Conservation (phyloP, 1,140 invertebrate genomes). For the Caenorhabditis elegans region WBcel235 BX284603.4:10254501-10255000, state of each 20-base stretch:
- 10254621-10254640: no score
- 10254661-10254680: conserved; percentile 12
- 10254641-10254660: not conserved
- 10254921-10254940: not conserved
- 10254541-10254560: conserved; percentile 55
- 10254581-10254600: not conserved
- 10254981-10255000: conserved; percentile 47
- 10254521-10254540: conserved; percentile 72
- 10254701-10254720: not conserved
- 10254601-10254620: no score
- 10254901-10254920: no score
- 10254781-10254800: no score
- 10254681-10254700: conserved; percentile 20
- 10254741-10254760: conserved; percentile 7
- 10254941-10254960: conserved; percentile 33
- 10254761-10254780: no score
- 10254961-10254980: conserved; percentile 33
- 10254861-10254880: no score
- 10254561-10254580: conserved; percentile 50
- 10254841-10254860: no score
- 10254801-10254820: no score
- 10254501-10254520: conserved; percentile 85
- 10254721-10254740: not conserved
- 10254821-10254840: no score
- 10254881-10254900: no score